phyloP scores from a whole-genome alignment of 2,797 vertebrate species.

The Propithecus perrieri region DNA sequence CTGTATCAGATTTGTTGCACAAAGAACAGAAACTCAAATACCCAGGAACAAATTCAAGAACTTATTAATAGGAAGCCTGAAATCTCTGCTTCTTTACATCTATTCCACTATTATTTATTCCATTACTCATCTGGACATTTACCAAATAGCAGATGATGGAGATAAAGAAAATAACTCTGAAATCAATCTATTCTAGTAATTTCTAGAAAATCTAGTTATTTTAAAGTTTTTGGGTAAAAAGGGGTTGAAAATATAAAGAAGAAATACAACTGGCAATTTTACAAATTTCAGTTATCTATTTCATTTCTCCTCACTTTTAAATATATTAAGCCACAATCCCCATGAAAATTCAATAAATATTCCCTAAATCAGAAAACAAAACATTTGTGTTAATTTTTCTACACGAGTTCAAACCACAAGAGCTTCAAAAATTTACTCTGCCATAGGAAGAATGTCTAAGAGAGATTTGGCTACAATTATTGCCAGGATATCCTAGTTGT shows the following conservation, averaged over 20 bases:
- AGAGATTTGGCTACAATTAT: not conserved
- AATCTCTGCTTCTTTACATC: not conserved
- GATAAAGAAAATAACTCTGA: not conserved
- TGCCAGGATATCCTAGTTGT: not conserved
- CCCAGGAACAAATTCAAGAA: not conserved
- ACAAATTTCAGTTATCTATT: not conserved
- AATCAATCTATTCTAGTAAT: constrained; percentile 11
- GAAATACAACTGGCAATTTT: not conserved
- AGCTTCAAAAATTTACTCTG: not conserved
- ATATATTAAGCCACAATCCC: not conserved
- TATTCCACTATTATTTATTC: not conserved
- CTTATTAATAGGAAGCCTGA: not conserved
- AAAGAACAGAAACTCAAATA: constrained; percentile 43
- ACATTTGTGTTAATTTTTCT: not conserved
- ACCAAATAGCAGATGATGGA: not conserved
- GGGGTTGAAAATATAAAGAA: not conserved
- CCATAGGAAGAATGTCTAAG: not conserved
- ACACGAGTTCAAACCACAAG: not conserved
- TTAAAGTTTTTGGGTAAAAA: not conserved
- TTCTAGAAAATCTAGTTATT: not conserved
- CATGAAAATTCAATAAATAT: not conserved
- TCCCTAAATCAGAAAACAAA: not conserved
- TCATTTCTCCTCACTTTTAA: not conserved
- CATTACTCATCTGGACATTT: not conserved
- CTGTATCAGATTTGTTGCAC: not conserved